Base-by-base conservation (phyloP, 1,140 invertebrate genomes). In the Rhopalosiphum maidis region DNA sequence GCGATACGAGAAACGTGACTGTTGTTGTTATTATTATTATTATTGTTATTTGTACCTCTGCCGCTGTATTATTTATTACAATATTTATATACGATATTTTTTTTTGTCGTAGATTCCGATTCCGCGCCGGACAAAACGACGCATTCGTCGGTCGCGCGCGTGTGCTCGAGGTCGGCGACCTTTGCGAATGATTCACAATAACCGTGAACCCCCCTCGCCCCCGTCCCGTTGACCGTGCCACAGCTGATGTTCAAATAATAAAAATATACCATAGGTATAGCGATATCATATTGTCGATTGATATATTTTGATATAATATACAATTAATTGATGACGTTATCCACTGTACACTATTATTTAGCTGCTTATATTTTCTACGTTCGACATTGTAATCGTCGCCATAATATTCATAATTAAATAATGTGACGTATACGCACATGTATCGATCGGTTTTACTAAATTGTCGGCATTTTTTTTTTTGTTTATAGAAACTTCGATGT, bases 81-180 rank as follows among this genome's bases (percentile, higher is more conserved):
- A 77, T 77, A 77, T 77, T 77, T 77, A n/a, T n/a, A n/a, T n/a
- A 77, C 60, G 30, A n/a, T n/a, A 77, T 77, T 30, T 55, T 68
- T 68, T 68, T 60, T 68, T 68, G 60, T 68, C 60, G 60, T 30
- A 41, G 41, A 68, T 68, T 30, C 60, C 60, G 25, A 68, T 68
- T 5, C 23, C 82, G 82, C 82, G 82, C 37, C 35, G 35, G 82
- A 83, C 22, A 83, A 37, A 37, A 83, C 82, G 21, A 83, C 82
- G 82, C 82, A 30, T n/a, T 68, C 60, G 86, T 48, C 46, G n/a
- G 86, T 35, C 46, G 46, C 30, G 46, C 86, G 86, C 86, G 46
- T 18, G 30, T 46, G 37, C 86, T 48, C 21, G 48, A 89, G 48
- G 87, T 89, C 87, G 87, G n/a, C 87, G 87, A 89, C 48, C 87